Evolutionary conservation across 1,140 invertebrate genomes (phyloP), one percentile per base, ranked within the genome.

Genomic region (Eubasilissa regina): DNA sequence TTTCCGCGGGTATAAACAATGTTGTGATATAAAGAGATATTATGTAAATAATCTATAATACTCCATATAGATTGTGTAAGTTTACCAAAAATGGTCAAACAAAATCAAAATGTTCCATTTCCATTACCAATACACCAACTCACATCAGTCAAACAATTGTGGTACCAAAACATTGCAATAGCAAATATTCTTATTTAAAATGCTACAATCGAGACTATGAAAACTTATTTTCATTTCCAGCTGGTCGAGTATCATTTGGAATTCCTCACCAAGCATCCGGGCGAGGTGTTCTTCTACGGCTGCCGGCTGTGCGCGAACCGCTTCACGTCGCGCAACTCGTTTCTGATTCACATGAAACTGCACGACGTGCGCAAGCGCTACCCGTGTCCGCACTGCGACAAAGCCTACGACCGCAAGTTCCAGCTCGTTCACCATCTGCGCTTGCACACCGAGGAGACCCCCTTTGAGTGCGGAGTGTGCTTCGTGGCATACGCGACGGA

Each of bases 271-370:
- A 83, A 83, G 51, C 81, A 83, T 60, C 81, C 81, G 21, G 81
- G 81, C 45, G 81, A 83, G 51, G 81, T 80, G 51, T 80, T 83
- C 81, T 83, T 83, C 72, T 83, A 83, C 79, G 81, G 81, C 62
- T 83, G 81, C 76, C 73, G 75, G 25, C 77, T 83, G 66, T 83
- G 81, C 66, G 75, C 81, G 53, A 62, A 79, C 77, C 81, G 81
- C 11, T 83, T 83, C 66, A 83, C 81, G 9, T 83, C 81, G 44
- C 72, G 81, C 56, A 83, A 83, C 76, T 75, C 75, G 19, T 83
- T 83, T 48, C 74, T 83, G 72, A 77, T 80, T 58, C 81, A 83
- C 74, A 83, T 83, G 81, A 80, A 80, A 66, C 72, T 80, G 60
- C 81, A 83, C 78, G 72, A 83, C 79, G 81, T 83, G 17, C 76